Percentiles rank a stretch among this genome's conserved stretches.
Evolutionary conservation across 2,888 invertebrate genomes (phyloP).

Genomic region (Drosophila robusta): DNA sequence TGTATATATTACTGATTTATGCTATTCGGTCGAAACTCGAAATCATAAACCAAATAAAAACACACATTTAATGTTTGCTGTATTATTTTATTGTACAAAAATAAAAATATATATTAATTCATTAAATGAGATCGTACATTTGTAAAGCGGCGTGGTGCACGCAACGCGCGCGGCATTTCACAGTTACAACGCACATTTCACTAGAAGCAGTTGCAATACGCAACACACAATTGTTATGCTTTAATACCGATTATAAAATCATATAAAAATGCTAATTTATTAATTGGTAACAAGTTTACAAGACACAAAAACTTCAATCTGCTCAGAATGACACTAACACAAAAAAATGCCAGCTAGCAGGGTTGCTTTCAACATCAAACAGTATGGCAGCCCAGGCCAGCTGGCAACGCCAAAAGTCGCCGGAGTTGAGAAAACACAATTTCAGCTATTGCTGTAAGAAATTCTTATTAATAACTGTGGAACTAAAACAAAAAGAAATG

Average conservation of each 20-base stretch:
- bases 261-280: conserved; percentile 3
- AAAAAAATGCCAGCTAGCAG: conserved; percentile 39
- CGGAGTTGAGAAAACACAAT: conserved; percentile 51
- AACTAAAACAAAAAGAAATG: not conserved
- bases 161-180: not conserved
- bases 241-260: not conserved
- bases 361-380: conserved; percentile 29
- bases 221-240: not conserved
- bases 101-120: conserved; percentile 5
- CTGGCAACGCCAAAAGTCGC: conserved; percentile 56
- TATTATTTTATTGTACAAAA: conserved; percentile 31
- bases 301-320: conserved; percentile 5
- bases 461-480: conserved; percentile 12
- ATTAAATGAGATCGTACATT: conserved; percentile 27
- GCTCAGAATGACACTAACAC: conserved; percentile 19
- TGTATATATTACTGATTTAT: not conserved
- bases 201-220: not conserved
- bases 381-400: conserved; percentile 17
- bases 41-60: conserved; percentile 26
- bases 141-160: conserved; percentile 21
- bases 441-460: conserved; percentile 10
- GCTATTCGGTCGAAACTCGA: not conserved
- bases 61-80: conserved; percentile 35
- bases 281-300: conserved; percentile 5
- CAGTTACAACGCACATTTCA: conserved; percentile 1